Conservation (phyloP, 2,888 invertebrate genomes). For the Ormyrus nitidulus region DNA sequence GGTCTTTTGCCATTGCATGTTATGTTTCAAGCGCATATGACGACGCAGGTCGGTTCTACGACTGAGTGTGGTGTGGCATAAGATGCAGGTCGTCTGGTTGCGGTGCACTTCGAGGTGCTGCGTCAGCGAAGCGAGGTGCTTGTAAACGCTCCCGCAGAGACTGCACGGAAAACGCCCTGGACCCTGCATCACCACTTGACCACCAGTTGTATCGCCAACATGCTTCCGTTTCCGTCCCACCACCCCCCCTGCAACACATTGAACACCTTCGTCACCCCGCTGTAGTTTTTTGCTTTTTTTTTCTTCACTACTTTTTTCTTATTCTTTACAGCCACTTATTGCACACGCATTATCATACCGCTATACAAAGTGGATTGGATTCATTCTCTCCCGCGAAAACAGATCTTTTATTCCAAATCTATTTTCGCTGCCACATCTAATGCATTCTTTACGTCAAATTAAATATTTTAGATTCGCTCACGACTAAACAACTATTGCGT, state of each 20-base stretch:
- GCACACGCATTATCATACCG: constrained; percentile 59
- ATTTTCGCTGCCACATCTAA: constrained; percentile 9
- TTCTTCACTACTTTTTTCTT: constrained; percentile 18
- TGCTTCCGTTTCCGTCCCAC: constrained; percentile 75
- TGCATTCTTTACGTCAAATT: too few relatives aligned
- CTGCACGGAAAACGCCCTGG: constrained; percentile 75
- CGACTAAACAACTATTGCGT: too few relatives aligned
- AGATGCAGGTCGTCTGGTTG: constrained; percentile 75
- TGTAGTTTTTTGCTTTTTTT: constrained; percentile 42
- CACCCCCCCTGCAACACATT: constrained; percentile 75
- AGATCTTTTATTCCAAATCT: constrained; percentile 1
- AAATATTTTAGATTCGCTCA: too few relatives aligned
- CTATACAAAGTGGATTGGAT: constrained; percentile 44
- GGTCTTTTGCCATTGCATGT: constrained; percentile 75
- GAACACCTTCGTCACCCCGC: constrained; percentile 74
- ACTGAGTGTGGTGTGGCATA: constrained; percentile 75
- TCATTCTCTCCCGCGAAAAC: neutral
- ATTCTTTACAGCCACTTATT: constrained; percentile 29
- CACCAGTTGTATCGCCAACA: constrained; percentile 74
- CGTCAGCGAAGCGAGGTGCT: constrained; percentile 75
- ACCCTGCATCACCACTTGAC: constrained; percentile 75
- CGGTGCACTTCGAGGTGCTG: constrained; percentile 76
- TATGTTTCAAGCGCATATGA: constrained; percentile 75
- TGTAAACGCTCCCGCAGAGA: constrained; percentile 75
- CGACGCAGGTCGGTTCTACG: constrained; percentile 75